phyloP scores from a whole-genome alignment of 2,797 vertebrate species.

The Sebastes steindachneri region DNA sequence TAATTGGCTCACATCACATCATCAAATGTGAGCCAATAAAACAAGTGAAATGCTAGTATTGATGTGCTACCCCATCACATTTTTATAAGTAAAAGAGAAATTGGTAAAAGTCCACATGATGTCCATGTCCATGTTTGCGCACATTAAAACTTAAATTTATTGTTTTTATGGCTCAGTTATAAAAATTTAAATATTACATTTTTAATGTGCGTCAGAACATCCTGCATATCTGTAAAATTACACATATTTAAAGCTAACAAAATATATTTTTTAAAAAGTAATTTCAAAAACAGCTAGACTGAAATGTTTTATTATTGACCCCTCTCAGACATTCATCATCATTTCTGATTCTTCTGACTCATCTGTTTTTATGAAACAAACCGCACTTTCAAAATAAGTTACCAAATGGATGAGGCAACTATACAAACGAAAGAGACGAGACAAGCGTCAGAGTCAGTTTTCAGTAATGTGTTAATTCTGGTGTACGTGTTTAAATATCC shows the following conservation, averaged over 20 bases:
- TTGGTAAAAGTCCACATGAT: not conserved
- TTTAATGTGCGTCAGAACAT: not conserved
- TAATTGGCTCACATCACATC: too few relatives aligned
- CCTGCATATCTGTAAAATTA: not conserved
- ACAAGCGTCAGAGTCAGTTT: not conserved
- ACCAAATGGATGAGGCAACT: not conserved
- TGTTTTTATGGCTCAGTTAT: not conserved
- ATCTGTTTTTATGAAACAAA: conserved; percentile 24
- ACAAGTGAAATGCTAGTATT: too few relatives aligned
- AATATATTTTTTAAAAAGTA: not conserved
- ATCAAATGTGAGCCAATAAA: too few relatives aligned
- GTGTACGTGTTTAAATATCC: not conserved
- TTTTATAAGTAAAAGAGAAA: not conserved
- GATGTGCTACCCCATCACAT: too few relatives aligned
- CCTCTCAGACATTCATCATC: not conserved
- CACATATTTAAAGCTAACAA: not conserved
- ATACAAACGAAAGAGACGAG: not conserved
- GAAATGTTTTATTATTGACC: not conserved
- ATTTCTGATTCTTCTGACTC: conserved; percentile 37
- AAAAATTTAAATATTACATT: not conserved
- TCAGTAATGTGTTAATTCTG: not conserved
- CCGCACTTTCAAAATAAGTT: conserved; percentile 5
- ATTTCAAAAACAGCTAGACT: not conserved
- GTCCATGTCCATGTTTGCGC: not conserved
- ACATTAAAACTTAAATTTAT: not conserved